Evolutionary conservation across 30 jellyfish, hydroid and myxozoan genomes (phyloP), one percentile per base, ranked within the genome.

Genomic region (Aurelia sp.): DNA sequence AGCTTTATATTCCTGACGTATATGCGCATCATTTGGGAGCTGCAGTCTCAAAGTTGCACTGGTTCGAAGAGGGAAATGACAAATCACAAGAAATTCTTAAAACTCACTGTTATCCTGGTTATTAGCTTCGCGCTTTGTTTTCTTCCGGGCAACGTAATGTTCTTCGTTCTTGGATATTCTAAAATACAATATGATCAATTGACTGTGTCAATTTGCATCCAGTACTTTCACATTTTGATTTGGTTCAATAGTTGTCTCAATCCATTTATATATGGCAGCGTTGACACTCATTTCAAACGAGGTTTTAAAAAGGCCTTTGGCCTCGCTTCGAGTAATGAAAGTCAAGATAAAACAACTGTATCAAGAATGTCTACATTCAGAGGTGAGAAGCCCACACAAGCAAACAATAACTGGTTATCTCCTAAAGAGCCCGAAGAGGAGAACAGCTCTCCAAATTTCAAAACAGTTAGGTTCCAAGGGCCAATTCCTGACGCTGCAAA

Each of bases 281-380:
- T 89, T 21, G 97, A 89, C 57, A 89, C 74, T 7, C 82, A 89
- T 40, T 77, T 89, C 86, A 89, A 89, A 57, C 73, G 89, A 27
- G 97, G 97, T 65, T 89, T 79, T 78, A 89, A 81, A 37, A 89
- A 82, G 63, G 97, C 97, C 65, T 21, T 89, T 12, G 94, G 94
- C 4, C 80, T 89, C 13, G 75, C 68, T 11, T 76, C 90, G 48
- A 76, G 73, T 84, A 62, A 59, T 84, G 89, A 75, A 2, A 73
- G 86, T 47, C 87, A 84, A 48, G 82, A 72, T 2, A 33, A 62
- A 64, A 84, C 93, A 66, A 72, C 73, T 50, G 52, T 60, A 9
- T 71, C 87, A 19, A 65, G 81, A 2, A 59, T 72, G 81, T 71
- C 93, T 35, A 83, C 92, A 16, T 21, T 48, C 76, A 84, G 61